phyloP scores from a whole-genome alignment of 2,113 vertebrate genomes.

The Phalacrocorax brasilianus region DNA sequence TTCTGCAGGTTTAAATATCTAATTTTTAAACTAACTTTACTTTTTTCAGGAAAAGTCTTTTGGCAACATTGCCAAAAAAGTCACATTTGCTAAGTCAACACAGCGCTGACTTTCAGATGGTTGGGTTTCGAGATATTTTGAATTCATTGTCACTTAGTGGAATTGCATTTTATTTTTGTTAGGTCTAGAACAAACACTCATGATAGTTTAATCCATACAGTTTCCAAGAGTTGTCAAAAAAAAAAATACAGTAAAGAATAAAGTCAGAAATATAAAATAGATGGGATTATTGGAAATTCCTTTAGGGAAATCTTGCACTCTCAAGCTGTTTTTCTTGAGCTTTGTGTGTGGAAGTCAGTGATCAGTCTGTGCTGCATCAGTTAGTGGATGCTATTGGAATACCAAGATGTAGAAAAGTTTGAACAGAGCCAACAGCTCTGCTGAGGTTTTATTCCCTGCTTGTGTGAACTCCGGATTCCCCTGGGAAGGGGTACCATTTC shows the following conservation, averaged over 20 bases:
- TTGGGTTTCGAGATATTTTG: background rate
- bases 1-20: background rate
- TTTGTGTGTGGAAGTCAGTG: conserved; percentile 40
- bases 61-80: background rate
- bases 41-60: background rate
- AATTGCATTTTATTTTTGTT: background rate
- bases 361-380: conserved; percentile 46
- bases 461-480: background rate
- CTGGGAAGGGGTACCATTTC: background rate
- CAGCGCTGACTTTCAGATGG: background rate
- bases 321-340: background rate
- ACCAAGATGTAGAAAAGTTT: conserved; percentile 55
- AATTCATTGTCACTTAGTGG: background rate
- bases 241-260: background rate
- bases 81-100: background rate
- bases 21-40: background rate
- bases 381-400: conserved; percentile 68
- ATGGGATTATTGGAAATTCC: background rate
- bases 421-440: conserved; percentile 56
- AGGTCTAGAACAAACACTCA: background rate
- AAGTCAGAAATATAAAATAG: background rate
- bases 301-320: background rate
- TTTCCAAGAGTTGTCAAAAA: background rate
- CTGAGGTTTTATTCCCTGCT: conserved; percentile 6
- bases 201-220: background rate